These are phyloP conservation scores for Notarius lentiginosus DNA, from an alignment of 2,113 vertebrate genomes.

Conservation along the genomic window DNA sequence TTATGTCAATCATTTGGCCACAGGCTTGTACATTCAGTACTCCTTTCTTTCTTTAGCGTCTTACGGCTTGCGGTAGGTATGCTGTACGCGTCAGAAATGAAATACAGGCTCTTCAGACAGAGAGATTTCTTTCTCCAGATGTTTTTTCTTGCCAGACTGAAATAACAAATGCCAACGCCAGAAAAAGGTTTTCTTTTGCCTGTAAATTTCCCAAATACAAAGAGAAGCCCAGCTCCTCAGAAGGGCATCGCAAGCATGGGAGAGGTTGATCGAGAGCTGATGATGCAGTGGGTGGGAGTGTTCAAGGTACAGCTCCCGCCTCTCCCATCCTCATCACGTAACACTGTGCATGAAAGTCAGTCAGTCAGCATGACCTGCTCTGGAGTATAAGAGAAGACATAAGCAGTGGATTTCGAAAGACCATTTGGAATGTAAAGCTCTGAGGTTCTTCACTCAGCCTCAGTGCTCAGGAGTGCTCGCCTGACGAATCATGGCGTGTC, in stretches of 20 bases:
- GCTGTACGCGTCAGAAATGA: background rate
- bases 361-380: background rate
- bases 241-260: background rate
- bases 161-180: background rate
- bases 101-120: background rate
- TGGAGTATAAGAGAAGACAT: slow-evolving; percentile 14
- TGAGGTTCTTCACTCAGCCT: slow-evolving; percentile 17
- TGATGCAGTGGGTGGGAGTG: slow-evolving; percentile 27
- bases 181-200: background rate
- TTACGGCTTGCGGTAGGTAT: background rate
- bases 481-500: slow-evolving; percentile 52
- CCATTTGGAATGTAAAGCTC: slow-evolving; percentile 17
- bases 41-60: background rate
- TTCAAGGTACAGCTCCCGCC: slow-evolving; percentile 30
- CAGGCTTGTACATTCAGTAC: background rate
- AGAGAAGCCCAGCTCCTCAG: background rate
- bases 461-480: background rate
- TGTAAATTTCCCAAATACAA: background rate
- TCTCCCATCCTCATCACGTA: slow-evolving; percentile 7
- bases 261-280: background rate
- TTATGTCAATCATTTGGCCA: slow-evolving; percentile 26
- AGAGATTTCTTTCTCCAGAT: slow-evolving; percentile 6
- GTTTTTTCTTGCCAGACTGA: background rate
- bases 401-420: slow-evolving; percentile 8
- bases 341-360: background rate